phyloP scores from a whole-genome alignment of 2,113 vertebrate species.

The Corythaeola cristata region DNA sequence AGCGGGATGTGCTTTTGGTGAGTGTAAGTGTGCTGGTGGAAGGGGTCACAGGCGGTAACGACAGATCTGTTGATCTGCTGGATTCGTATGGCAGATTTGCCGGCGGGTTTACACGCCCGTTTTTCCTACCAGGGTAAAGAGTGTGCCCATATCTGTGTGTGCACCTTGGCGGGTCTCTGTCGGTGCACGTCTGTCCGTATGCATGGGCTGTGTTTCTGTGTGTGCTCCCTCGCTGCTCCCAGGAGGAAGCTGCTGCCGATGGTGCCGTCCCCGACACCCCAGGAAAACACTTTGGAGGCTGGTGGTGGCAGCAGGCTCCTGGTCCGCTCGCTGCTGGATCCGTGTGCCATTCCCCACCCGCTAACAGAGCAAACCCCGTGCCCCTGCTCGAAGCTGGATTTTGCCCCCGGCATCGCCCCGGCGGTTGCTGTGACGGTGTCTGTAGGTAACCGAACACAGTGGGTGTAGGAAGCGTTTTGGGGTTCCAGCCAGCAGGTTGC shows the following conservation, averaged over 20 bases:
- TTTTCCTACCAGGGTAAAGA: fast-evolving
- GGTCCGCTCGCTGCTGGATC: too few species aligned
- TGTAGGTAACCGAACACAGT: not conserved
- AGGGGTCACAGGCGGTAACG: not conserved
- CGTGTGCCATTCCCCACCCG: fast-evolving
- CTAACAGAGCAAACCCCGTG: not conserved
- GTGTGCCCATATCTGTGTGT: fast-evolving
- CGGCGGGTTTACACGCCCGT: not conserved
- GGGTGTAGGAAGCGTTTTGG: too few species aligned
- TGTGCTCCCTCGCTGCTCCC: not conserved
- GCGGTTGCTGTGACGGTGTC: not conserved
- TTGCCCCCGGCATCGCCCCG: not conserved
- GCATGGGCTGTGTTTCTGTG: not conserved
- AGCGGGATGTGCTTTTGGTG: not conserved
- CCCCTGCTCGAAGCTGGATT: not conserved
- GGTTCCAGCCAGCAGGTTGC: not conserved
- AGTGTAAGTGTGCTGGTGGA: not conserved
- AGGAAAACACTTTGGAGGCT: not conserved
- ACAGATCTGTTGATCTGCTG: fast-evolving
- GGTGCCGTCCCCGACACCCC: too few species aligned
- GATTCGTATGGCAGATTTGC: not conserved
- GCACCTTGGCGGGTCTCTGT: fast-evolving
- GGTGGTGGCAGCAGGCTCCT: not conserved
- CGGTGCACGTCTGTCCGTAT: not conserved
- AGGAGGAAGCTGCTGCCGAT: not conserved